phyloP scores from a whole-genome alignment of 2,113 vertebrate species.

The Erpornis zantholeuca region DNA sequence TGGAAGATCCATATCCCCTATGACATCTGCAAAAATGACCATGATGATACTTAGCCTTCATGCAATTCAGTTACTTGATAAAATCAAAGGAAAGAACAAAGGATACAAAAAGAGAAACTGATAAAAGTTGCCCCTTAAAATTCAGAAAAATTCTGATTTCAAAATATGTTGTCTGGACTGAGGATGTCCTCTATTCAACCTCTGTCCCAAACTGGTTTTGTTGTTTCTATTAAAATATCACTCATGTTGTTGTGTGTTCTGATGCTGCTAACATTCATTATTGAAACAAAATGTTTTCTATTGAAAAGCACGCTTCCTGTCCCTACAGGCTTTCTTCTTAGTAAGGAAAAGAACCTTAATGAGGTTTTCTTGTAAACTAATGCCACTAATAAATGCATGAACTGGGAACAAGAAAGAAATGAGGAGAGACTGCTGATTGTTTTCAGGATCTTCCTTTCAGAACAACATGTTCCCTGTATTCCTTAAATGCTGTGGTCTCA shows the following conservation, averaged over 20 bases:
- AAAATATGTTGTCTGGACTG: neutral
- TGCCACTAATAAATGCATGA: slow-evolving; percentile 55
- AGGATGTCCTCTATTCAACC: neutral
- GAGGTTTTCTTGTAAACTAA: slow-evolving; percentile 54
- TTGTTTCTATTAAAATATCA: neutral
- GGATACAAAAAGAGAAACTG: neutral
- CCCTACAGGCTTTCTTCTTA: slow-evolving; percentile 31
- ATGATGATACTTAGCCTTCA: neutral
- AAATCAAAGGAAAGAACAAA: neutral
- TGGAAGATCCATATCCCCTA: neutral
- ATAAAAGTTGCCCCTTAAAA: neutral
- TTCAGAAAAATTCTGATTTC: neutral
- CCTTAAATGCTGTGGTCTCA: neutral
- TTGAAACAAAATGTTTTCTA: slow-evolving; percentile 49
- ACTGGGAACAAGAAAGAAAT: slow-evolving; percentile 17
- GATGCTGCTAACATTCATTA: slow-evolving; percentile 33
- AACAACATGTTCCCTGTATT: slow-evolving; percentile 36
- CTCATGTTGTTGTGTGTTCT: slow-evolving; percentile 15
- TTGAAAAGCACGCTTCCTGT: slow-evolving; percentile 26
- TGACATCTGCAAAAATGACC: neutral
- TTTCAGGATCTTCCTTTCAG: slow-evolving; percentile 16
- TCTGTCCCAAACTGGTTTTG: neutral
- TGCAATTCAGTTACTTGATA: neutral
- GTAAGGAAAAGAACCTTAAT: slow-evolving; percentile 24
- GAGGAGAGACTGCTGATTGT: neutral